These are phyloP conservation scores for Botrylloides violaceus DNA, from an alignment of 23 tunicate species.

Conservation along the genomic window DNA sequence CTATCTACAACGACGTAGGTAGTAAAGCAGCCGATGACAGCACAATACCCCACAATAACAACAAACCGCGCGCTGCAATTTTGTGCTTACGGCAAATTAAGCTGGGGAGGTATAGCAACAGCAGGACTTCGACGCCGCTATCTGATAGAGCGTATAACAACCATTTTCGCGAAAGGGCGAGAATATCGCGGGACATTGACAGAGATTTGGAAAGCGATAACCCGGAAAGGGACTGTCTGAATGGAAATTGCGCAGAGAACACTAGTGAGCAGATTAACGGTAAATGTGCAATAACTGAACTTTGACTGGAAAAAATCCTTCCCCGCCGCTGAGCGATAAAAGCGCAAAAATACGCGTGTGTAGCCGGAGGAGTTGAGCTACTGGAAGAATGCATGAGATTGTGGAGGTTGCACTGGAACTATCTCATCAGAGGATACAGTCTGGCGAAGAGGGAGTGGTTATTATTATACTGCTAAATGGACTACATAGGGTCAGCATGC, in stretches of 20 bases:
- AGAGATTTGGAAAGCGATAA: neutral
- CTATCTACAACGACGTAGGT: neutral
- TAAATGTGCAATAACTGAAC: no score
- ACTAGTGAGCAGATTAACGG: no score
- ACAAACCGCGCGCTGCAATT: constrained; percentile 4
- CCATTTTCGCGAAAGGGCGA: neutral
- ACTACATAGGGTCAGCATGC: no score
- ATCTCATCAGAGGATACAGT: no score
- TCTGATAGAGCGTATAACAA: constrained; percentile 14
- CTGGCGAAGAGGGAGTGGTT: no score
- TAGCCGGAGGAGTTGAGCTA: no score
- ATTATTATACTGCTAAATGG: no score
- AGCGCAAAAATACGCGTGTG: no score
- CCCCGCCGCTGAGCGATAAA: no score
- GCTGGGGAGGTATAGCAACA: constrained; percentile 14
- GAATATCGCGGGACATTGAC: neutral
- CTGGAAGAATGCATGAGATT: no score
- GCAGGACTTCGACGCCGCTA: constrained; percentile 20
- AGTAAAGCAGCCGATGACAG: neutral
- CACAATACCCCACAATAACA: constrained; percentile 8
- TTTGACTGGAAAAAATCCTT: no score
- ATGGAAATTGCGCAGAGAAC: neutral
- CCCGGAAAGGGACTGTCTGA: neutral
- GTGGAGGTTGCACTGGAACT: no score
- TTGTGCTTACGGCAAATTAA: constrained; percentile 22